A percentile compares a stretch with the other conserved stretches of the same genome.
Evolutionary conservation across 2,113 vertebrate species (phyloP).

Genomic region (Lota lota): DNA sequence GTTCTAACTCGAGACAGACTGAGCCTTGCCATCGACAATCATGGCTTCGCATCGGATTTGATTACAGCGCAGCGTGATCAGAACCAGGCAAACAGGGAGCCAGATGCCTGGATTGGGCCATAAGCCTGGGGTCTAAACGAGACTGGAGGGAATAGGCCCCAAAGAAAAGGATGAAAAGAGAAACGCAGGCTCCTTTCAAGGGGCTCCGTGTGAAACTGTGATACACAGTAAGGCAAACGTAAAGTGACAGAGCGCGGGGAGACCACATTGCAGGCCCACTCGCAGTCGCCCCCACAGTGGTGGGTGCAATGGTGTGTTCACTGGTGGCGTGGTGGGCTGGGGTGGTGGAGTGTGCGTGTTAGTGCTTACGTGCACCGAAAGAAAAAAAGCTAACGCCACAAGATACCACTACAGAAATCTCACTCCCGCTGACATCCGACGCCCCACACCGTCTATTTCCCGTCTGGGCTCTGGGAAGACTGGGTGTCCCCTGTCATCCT

Average conservation of each 20-base stretch:
- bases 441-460: background rate
- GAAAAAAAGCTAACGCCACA: background rate
- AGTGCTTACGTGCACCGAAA: too few species aligned
- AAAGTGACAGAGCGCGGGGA: slow-evolving; percentile 7
- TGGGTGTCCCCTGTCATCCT: slow-evolving; percentile 56
- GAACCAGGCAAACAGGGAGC: too few species aligned
- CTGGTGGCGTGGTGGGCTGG: too few species aligned
- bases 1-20: too few species aligned
- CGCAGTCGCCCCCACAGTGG: background rate
- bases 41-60: too few species aligned
- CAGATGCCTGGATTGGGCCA: too few species aligned
- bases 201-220: background rate
- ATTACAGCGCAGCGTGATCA: too few species aligned
- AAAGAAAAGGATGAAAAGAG: background rate
- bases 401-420: background rate
- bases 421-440: background rate
- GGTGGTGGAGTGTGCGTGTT: too few species aligned
- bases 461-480: slow-evolving; percentile 42
- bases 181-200: background rate
- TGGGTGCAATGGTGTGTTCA: background rate
- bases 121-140: background rate
- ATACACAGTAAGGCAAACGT: slow-evolving; percentile 14
- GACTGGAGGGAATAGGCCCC: background rate
- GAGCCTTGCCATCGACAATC: too few species aligned
- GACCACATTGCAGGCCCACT: background rate